These are phyloP conservation scores for Phyto melanocephala DNA, from an alignment of 2,888 invertebrate species.

Conservation along the genomic window DNA sequence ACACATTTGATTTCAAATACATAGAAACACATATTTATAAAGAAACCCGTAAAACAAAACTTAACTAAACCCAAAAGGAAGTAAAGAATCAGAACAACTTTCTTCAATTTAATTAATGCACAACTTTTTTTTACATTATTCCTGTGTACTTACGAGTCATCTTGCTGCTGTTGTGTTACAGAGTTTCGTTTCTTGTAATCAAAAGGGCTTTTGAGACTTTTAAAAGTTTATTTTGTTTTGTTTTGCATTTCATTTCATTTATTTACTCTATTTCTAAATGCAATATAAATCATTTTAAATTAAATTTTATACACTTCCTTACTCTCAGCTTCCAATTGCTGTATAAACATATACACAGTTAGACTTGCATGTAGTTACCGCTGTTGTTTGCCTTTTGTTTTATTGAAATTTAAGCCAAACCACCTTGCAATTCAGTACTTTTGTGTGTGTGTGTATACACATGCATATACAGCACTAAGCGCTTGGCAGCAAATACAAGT, in stretches of 20 bases:
- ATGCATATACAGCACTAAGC: neutral
- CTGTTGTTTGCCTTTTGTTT: constrained; percentile 17
- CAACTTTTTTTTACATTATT: neutral
- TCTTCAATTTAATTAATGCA: constrained; percentile 30
- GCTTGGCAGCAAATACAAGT: constrained; percentile 18
- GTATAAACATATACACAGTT: neutral
- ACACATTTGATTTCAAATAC: too few species aligned
- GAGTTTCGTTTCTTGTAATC: constrained; percentile 22
- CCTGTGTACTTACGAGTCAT: neutral
- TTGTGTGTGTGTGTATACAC: neutral
- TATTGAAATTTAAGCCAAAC: neutral
- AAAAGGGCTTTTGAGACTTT: constrained; percentile 41
- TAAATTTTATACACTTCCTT: constrained; percentile 54
- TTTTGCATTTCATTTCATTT: constrained; percentile 4
- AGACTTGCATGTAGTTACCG: neutral
- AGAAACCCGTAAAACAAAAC: too few species aligned
- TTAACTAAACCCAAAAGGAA: neutral
- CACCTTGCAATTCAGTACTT: constrained; percentile 3
- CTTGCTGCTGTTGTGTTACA: neutral
- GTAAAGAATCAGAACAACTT: neutral
- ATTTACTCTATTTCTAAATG: constrained; percentile 37
- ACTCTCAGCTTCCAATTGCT: neutral
- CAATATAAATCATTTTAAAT: constrained; percentile 61
- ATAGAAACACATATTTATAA: too few species aligned
- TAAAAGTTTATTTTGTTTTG: constrained; percentile 22